phyloP scores from a whole-genome alignment of 2,113 vertebrate species.

The Hiodon alosoides region DNA sequence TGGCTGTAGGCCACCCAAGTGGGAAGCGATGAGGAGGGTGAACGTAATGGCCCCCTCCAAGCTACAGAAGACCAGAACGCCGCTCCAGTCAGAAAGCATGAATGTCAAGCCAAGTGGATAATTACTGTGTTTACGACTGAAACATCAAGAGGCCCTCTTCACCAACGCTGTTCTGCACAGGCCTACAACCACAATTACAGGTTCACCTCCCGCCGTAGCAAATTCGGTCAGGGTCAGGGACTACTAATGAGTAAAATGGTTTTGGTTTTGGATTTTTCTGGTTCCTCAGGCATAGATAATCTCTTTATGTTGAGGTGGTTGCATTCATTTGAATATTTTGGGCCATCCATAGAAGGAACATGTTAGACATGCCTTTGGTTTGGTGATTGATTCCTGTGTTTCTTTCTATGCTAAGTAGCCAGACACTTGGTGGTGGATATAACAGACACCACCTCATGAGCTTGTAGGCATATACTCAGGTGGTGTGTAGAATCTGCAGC shows the following conservation, averaged over 20 bases:
- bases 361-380: too few species aligned
- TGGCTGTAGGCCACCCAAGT: background rate
- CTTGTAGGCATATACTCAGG: too few species aligned
- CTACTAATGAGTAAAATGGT: too few species aligned
- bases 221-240: too few species aligned
- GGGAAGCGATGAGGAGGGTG: background rate
- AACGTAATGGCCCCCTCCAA: background rate
- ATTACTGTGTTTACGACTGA: constrained; percentile 5
- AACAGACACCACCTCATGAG: too few species aligned
- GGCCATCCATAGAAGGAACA: too few species aligned
- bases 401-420: too few species aligned
- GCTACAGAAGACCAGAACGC: background rate
- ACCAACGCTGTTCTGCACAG: background rate
- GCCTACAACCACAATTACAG: background rate
- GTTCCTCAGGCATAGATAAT: background rate
- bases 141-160: constrained; percentile 5
- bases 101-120: constrained; percentile 19
- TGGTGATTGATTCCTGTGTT: too few species aligned
- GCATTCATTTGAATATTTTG: background rate
- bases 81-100: constrained; percentile 16
- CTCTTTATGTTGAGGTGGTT: background rate
- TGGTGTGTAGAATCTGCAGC: too few species aligned
- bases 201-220: background rate
- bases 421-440: too few species aligned
- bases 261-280: background rate